Conservation (phyloP, 2,797 vertebrate genomes). For the Enteromius fasciolatus region DNA sequence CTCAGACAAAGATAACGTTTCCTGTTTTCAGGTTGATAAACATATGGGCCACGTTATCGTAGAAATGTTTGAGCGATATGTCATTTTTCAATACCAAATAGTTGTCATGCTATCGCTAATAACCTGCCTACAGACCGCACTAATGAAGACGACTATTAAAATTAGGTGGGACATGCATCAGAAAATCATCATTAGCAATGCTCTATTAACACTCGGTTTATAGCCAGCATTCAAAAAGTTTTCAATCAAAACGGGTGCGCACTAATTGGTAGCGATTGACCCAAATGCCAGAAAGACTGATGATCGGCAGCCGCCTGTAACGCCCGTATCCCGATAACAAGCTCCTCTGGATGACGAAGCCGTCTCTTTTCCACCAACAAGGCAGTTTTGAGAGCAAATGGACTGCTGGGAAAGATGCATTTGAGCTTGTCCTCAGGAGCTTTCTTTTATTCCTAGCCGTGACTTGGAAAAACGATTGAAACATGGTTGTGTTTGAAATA, state of each 20-base stretch:
- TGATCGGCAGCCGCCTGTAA: neutral
- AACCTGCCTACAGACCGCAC: constrained; percentile 9
- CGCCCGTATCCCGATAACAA: constrained; percentile 20
- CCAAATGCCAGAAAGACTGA: constrained; percentile 46
- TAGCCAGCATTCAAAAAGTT: constrained; percentile 28
- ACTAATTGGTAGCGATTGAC: constrained; percentile 40
- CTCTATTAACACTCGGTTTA: constrained; percentile 40
- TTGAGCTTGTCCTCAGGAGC: neutral
- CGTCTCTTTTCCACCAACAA: constrained; percentile 14
- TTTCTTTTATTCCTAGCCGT: constrained; percentile 12
- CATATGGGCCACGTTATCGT: constrained; percentile 18
- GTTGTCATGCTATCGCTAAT: constrained; percentile 1
- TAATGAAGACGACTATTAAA: constrained; percentile 44
- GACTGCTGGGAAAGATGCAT: neutral
- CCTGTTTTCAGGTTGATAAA: constrained; percentile 20
- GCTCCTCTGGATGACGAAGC: constrained; percentile 9
- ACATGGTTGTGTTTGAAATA: constrained; percentile 6
- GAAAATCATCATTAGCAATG: constrained; percentile 43
- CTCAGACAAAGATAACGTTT: neutral
- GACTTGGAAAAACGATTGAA: neutral
- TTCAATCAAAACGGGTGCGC: constrained; percentile 18
- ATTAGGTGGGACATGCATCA: constrained; percentile 37
- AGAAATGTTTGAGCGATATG: neutral
- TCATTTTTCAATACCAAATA: constrained; percentile 18
- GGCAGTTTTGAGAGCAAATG: constrained; percentile 23